These are phyloP conservation scores for Ciconia stormi DNA, from an alignment of 2,113 vertebrate genomes.

Conservation along the genomic window DNA sequence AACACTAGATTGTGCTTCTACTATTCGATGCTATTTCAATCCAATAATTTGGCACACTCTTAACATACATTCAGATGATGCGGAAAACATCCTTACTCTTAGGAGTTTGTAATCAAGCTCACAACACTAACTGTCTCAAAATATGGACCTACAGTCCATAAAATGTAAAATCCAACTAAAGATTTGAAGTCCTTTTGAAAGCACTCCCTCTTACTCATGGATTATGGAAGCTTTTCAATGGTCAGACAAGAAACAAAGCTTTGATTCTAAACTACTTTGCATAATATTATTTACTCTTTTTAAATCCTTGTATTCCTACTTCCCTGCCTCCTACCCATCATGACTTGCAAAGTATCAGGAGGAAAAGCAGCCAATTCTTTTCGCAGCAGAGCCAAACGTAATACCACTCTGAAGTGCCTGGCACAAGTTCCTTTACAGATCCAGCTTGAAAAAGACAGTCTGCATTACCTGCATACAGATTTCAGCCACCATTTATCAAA, in stretches of 20 bases:
- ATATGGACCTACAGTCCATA: not conserved
- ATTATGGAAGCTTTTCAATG: slow-evolving; percentile 25
- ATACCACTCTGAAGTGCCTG: slow-evolving; percentile 39
- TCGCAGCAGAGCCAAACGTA: slow-evolving; percentile 3
- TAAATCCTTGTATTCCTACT: slow-evolving; percentile 25
- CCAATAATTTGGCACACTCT: not conserved
- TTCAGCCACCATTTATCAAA: not conserved
- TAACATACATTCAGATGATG: not conserved
- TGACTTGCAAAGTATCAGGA: slow-evolving; percentile 4
- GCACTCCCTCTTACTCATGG: not conserved
- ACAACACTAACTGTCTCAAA: not conserved
- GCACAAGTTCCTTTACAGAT: not conserved
- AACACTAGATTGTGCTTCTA: not conserved
- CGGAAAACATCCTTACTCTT: not conserved
- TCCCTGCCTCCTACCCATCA: slow-evolving; percentile 21
- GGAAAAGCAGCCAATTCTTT: slow-evolving; percentile 43
- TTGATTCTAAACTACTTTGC: slow-evolving; percentile 44
- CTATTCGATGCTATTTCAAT: not conserved
- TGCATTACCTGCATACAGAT: not conserved
- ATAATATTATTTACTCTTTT: slow-evolving; percentile 56
- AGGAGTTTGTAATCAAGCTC: not conserved
- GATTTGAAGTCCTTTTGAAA: not conserved
- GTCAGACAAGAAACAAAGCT: slow-evolving; percentile 46
- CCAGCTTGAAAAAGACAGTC: not conserved
- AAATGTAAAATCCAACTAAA: not conserved